Evolutionary conservation across 2,888 invertebrate species (phyloP), one percentile per base, ranked within the genome.

Genomic region (Eretmocerus hayati): DNA sequence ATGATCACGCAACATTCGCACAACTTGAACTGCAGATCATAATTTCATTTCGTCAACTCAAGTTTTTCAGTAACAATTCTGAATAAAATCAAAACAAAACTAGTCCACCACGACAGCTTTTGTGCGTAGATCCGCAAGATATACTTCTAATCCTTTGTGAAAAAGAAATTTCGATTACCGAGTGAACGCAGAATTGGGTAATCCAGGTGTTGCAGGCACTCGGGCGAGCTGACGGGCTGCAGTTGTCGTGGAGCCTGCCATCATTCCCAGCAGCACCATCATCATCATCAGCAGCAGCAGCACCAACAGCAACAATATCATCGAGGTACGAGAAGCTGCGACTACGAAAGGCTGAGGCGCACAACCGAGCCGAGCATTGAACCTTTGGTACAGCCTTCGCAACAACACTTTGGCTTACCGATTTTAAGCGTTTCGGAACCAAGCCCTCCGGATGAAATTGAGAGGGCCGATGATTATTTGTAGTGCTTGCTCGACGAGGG

Each of bases 381-480:
- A 53, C 33, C 33, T 13, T 76, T 77, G 46, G 56, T 62, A 50
- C 67, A 69, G 53, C 33, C 33, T 13, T 76, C 77, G 46, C 59
- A 60, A 13, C 69, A 71, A 42, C 83, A 83, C 60, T 84, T 84
- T 55, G 84, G 84, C 32, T 74, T 87, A 59, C 87, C 87, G 40
- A 85, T 85, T 59, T 77, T 88, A 5, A 87, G 87, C 20, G 80
- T 88, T 22, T 87, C 87, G 11, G 85, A 85, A n/a, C 86, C 86
- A 0, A 85, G 85, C 16, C 86, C 86, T 26, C 84, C 86, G 13
- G 84, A 85, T 59, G 85, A 85, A 59, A 58, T 57, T 48, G 83
- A 82, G 31, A 77, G 77, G 9, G 65, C 79, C 64, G 80, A 81
- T 63, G 80, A 80, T 67, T 80, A 79, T 62, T 79, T 80, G 77